These are phyloP conservation scores for Nibea albiflora DNA, from an alignment of 2,113 vertebrate genomes.

Conservation along the genomic window DNA sequence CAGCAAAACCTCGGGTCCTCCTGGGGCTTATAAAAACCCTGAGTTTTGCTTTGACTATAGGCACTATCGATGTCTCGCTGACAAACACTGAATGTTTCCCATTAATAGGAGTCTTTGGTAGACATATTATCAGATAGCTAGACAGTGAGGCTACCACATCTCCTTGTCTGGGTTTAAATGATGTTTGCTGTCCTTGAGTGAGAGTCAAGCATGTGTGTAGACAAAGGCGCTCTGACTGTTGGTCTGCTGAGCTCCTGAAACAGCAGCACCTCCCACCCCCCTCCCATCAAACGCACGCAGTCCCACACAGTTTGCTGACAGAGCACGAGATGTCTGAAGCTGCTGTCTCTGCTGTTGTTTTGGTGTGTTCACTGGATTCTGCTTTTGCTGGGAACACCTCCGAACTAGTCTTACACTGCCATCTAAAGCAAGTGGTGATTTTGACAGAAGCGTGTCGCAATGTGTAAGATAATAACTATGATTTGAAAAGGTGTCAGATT, in stretches of 20 bases:
- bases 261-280: conserved; percentile 23
- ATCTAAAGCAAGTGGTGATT: conserved; percentile 18
- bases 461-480: neutral
- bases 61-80: conserved; percentile 55
- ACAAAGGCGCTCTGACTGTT: conserved; percentile 59
- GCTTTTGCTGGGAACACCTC: conserved; percentile 29
- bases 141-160: conserved; percentile 47
- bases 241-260: conserved; percentile 50
- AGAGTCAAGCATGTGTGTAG: conserved; percentile 57
- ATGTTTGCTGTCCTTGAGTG: conserved; percentile 71
- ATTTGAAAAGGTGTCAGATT: neutral
- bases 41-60: conserved; percentile 72
- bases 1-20: conserved; percentile 34
- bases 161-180: conserved; percentile 45
- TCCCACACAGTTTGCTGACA: conserved; percentile 66
- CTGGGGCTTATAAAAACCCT: conserved; percentile 45
- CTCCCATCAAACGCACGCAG: conserved; percentile 9
- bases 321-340: conserved; percentile 37
- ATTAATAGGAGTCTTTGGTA: conserved; percentile 53
- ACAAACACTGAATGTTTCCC: conserved; percentile 70
- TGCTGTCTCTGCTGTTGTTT: conserved; percentile 52
- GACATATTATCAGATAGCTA: conserved; percentile 68
- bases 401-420: neutral
- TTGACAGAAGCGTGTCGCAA: conserved; percentile 1
- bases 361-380: conserved; percentile 48